Evolutionary conservation across 2,888 invertebrate species (phyloP), one percentile per base, ranked within the genome.

Genomic region (Apamea sordens): DNA sequence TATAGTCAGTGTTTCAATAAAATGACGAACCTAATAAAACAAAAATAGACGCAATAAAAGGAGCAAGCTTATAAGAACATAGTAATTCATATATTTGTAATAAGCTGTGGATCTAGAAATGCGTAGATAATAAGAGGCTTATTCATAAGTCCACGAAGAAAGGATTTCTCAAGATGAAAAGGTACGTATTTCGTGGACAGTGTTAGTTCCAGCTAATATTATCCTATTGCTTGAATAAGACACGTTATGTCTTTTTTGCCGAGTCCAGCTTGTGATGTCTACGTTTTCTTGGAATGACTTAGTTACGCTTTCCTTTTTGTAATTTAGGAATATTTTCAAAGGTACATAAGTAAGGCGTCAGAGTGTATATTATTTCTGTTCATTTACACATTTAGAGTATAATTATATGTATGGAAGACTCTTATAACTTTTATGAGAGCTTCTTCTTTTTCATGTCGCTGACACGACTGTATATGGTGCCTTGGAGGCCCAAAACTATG

Each of bases 141-240:
- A 82, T 75, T 84, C 76, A 77, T 84, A 82, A 78, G 65, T 73
- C 77, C 69, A 56, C 69, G 53, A 75, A 81, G 73, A 82, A 82
- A 82, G 76, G 87, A 81, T 85, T 85, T 86, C 81, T 80, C 41
- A 63, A 87, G 79, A 88, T 87, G 83, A 88, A 88, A 88, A 81
- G 79, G 87, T 83, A 79, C 74, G 67, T 80, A 83, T 85, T 82
- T 80, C 74, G 71, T 77, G 71, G 76, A 72, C 77, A 74, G 76
- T 56, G 68, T 75, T 75, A 75, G 76, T 76, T 79, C 63, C 47
- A 77, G 50, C 73, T 80, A 67, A 78, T 80, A 76, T 71, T 75
- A 74, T 83, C 76, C 71, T 79, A 71, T 78, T 73, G 64, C 76
- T 75, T 73, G 69, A 83, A 73, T 65, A 74, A 65, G 73, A 32